phyloP scores from a whole-genome alignment of 2,888 invertebrate species.

The Bhutanitis thaidina region DNA sequence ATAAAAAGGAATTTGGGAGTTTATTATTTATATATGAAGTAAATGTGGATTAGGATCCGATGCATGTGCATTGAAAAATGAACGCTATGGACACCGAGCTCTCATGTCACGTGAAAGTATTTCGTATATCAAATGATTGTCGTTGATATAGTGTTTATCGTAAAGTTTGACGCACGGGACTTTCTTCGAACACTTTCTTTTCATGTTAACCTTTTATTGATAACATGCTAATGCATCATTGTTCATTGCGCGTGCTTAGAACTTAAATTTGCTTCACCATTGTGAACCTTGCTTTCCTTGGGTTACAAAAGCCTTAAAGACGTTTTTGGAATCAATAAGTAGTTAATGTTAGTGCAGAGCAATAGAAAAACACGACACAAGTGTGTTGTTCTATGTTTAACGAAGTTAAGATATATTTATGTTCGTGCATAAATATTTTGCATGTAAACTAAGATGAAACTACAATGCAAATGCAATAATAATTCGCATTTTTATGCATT shows the following conservation, averaged over 20 bases:
- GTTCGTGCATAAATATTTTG: too few species aligned
- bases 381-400: conserved; percentile 1
- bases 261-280: conserved; percentile 6
- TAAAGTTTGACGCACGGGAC: conserved; percentile 2
- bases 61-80: too few species aligned
- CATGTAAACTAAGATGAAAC: too few species aligned
- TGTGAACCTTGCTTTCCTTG: conserved; percentile 13
- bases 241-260: conserved; percentile 11
- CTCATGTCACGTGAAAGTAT: conserved; percentile 5
- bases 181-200: conserved; percentile 20
- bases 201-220: conserved; percentile 12
- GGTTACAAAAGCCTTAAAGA: conserved; percentile 7
- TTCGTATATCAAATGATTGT: neutral
- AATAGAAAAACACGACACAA: too few species aligned
- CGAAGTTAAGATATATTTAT: neutral
- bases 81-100: neutral
- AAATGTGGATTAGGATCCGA: too few species aligned
- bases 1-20: too few species aligned
- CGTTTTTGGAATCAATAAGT: conserved; percentile 13
- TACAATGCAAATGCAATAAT: too few species aligned
- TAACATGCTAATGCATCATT: conserved; percentile 18
- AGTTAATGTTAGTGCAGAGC: too few species aligned
- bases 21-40: too few species aligned
- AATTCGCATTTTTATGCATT: too few species aligned
- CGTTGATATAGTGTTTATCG: neutral